These are phyloP conservation scores for Megalurothrips usitatus DNA, from an alignment of 2,888 invertebrate species.

Conservation along the genomic window DNA sequence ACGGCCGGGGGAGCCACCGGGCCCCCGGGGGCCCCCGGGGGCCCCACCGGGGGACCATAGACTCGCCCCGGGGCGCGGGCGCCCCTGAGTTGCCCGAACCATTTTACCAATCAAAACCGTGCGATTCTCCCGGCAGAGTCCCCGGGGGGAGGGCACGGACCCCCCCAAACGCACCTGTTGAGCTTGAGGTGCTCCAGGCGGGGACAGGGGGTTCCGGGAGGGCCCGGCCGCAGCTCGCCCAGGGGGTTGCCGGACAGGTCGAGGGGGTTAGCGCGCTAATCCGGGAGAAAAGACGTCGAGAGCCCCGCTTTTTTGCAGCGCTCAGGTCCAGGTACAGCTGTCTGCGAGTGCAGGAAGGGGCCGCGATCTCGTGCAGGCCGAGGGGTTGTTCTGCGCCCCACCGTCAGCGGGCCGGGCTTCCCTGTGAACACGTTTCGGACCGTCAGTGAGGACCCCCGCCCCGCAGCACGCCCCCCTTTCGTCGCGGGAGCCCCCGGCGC, in stretches of 20 bases:
- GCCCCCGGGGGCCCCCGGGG: too few species aligned
- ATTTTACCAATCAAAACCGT: too few species aligned
- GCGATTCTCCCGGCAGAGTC: too few species aligned
- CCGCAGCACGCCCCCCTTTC: too few species aligned
- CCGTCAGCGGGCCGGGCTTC: slow-evolving; percentile 65
- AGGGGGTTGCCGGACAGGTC: slow-evolving; percentile 66
- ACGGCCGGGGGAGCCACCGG: too few species aligned
- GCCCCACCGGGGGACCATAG: too few species aligned
- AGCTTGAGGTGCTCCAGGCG: slow-evolving; percentile 62
- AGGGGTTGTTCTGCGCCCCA: slow-evolving; percentile 66
- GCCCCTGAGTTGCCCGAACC: too few species aligned
- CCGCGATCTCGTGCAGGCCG: slow-evolving; percentile 54
- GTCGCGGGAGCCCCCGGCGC: too few species aligned
- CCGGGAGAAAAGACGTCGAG: slow-evolving; percentile 62
- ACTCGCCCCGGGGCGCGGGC: too few species aligned
- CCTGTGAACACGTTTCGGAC: slow-evolving; percentile 48
- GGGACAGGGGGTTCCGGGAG: slow-evolving; percentile 60
- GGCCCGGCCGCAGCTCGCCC: slow-evolving; percentile 52
- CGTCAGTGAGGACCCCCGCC: neutral
- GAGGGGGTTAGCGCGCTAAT: slow-evolving; percentile 62
- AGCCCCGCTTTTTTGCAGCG: slow-evolving; percentile 57
- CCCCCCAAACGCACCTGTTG: too few species aligned
- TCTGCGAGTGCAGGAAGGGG: slow-evolving; percentile 59
- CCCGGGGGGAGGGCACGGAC: too few species aligned
- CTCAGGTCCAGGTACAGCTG: slow-evolving; percentile 66